These are phyloP conservation scores for Aphrophora alni DNA, from an alignment of 2,888 invertebrate species.

Conservation along the genomic window DNA sequence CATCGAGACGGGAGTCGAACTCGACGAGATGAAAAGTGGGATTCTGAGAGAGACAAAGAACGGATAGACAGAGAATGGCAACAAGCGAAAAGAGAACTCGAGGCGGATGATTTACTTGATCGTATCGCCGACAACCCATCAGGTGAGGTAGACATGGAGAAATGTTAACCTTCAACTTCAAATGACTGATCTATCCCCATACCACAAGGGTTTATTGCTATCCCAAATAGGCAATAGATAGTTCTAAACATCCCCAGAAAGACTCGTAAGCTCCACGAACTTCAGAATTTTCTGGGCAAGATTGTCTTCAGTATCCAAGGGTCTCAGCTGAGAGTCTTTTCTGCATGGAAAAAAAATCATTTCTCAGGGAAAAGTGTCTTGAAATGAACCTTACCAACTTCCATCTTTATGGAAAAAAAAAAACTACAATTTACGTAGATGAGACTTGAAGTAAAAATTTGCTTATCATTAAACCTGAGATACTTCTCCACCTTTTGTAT, in stretches of 20 bases:
- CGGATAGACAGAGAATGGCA: slow-evolving; percentile 61
- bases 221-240: not conserved
- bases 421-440: no score
- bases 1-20: slow-evolving; percentile 56
- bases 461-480: no score
- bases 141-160: slow-evolving; percentile 51
- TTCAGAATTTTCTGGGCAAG: no score
- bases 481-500: no score
- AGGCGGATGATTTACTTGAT: slow-evolving; percentile 61
- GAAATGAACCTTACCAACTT: no score
- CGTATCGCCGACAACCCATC: slow-evolving; percentile 59
- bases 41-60: slow-evolving; percentile 61
- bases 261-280: no score
- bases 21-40: slow-evolving; percentile 55
- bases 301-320: no score
- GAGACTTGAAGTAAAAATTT: no score
- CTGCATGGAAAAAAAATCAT: no score
- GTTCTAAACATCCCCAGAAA: not conserved
- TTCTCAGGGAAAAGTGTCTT: no score
- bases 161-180: not conserved
- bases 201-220: not conserved
- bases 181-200: not conserved
- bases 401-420: no score
- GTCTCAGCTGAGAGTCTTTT: no score
- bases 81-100: slow-evolving; percentile 61